Percentiles rank a stretch among this genome's conserved stretches.
Evolutionary conservation across 1,140 invertebrate species (phyloP).

Genomic region (Mya arenaria): DNA sequence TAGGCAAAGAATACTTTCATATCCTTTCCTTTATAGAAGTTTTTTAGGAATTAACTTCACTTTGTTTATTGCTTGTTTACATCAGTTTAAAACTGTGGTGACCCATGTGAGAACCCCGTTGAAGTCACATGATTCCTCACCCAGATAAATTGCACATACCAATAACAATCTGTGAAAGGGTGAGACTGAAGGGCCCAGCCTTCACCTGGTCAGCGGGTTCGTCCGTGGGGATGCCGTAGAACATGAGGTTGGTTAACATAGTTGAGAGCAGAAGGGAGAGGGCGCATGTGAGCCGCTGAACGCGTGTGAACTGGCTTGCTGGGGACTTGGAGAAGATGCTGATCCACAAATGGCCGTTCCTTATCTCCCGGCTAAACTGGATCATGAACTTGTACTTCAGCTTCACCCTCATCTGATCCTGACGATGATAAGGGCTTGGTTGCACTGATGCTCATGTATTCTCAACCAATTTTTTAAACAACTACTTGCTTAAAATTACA

Average conservation of each 20-base stretch:
- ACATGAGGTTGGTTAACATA: slow-evolving; percentile 66
- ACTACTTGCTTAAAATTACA: too few species aligned
- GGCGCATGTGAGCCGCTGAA: slow-evolving; percentile 63
- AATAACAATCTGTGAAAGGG: slow-evolving; percentile 61
- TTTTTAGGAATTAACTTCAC: too few species aligned
- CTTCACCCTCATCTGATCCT: slow-evolving; percentile 12
- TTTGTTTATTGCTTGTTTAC: too few species aligned
- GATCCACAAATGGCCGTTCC: slow-evolving; percentile 61
- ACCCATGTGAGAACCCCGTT: too few species aligned
- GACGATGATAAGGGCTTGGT: too few species aligned
- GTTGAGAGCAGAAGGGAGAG: slow-evolving; percentile 56
- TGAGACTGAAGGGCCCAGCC: slow-evolving; percentile 35
- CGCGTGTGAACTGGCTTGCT: slow-evolving; percentile 58
- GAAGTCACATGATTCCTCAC: too few species aligned
- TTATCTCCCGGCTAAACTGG: slow-evolving; percentile 51
- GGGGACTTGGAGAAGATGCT: slow-evolving; percentile 56
- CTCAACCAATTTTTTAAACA: too few species aligned
- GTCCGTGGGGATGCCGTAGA: slow-evolving; percentile 59
- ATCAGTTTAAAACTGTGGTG: too few species aligned
- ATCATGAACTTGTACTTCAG: slow-evolving; percentile 4
- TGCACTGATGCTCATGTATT: too few species aligned
- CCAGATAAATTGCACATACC: too few species aligned
- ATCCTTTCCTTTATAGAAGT: too few species aligned
- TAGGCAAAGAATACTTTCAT: too few species aligned
- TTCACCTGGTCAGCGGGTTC: slow-evolving; percentile 43